Conservation (phyloP, 2,888 invertebrate genomes). For the Harpalus rufipes region DNA sequence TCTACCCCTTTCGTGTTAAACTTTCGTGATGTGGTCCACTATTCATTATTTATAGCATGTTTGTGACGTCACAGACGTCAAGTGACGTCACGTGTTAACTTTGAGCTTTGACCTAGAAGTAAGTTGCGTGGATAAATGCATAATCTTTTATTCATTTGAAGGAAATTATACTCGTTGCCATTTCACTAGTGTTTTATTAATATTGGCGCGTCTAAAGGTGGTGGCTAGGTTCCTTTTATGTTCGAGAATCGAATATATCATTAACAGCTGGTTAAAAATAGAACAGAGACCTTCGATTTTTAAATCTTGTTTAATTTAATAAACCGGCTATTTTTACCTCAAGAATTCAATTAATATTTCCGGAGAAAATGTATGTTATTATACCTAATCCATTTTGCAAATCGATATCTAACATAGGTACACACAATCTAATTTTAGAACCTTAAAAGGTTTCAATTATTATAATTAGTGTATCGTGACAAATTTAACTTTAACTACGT, state of each 20-base stretch:
- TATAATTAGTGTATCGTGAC: not conserved
- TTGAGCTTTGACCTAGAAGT: not conserved
- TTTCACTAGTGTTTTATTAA: not conserved
- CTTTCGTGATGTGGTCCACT: not conserved
- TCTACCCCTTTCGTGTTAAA: not conserved
- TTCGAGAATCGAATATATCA: conserved; percentile 22
- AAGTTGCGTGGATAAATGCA: not conserved
- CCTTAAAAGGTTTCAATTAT: not conserved
- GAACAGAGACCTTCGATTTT: conserved; percentile 39
- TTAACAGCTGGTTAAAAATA: conserved; percentile 43
- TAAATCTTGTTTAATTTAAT: conserved; percentile 42
- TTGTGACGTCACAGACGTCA: not conserved
- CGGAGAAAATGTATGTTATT: not conserved
- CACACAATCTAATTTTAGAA: not conserved
- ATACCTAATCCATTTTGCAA: not conserved
- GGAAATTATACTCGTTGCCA: not conserved
- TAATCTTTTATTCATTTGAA: not conserved
- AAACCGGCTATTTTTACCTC: conserved; percentile 20
- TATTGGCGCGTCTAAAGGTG: not conserved
- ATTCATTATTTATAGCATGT: not conserved
- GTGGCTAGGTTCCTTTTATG: conserved; percentile 6
- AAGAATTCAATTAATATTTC: not conserved
- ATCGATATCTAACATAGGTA: not conserved
- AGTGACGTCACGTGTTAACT: not conserved
- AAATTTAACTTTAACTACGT: not conserved